phyloP scores from a whole-genome alignment of 1,140 invertebrate species.

The Harpegnathos saltator region DNA sequence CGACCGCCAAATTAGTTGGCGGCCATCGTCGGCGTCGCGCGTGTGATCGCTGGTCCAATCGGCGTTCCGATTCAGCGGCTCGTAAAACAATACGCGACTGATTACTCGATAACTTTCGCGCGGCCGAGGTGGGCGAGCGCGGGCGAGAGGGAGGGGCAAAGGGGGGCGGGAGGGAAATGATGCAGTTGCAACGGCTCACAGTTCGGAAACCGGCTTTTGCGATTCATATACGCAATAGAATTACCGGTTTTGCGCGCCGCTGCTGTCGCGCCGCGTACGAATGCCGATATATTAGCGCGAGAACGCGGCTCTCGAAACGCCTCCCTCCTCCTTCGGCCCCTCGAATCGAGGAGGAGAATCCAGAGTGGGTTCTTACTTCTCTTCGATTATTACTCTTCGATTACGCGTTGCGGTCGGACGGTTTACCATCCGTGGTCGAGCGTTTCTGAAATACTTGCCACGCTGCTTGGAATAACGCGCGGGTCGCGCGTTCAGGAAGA shows the following conservation, averaged over 20 bases:
- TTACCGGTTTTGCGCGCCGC: slow-evolving; percentile 73
- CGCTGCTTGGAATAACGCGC: no score
- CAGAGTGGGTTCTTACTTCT: no score
- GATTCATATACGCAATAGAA: slow-evolving; percentile 76
- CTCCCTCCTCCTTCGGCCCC: no score
- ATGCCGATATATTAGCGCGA: slow-evolving; percentile 64
- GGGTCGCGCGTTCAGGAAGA: no score
- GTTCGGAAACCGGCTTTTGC: slow-evolving; percentile 59
- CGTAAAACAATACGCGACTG: slow-evolving; percentile 85
- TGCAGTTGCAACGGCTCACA: slow-evolving; percentile 62
- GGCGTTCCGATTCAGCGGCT: slow-evolving; percentile 82
- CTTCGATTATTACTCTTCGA: no score
- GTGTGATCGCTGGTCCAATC: slow-evolving; percentile 76
- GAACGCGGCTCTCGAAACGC: slow-evolving; percentile 47
- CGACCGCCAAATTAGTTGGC: slow-evolving; percentile 62
- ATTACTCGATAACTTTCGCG: slow-evolving; percentile 82
- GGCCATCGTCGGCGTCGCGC: slow-evolving; percentile 54
- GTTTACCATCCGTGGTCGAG: no score
- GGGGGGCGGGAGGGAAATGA: slow-evolving; percentile 64
- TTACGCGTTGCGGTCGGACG: no score
- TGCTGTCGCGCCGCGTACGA: slow-evolving; percentile 54
- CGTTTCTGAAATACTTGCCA: no score
- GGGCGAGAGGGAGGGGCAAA: slow-evolving; percentile 8
- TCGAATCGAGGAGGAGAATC: no score
- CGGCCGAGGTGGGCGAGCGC: not conserved